phyloP scores from a whole-genome alignment of 2,113 vertebrate species.

The Pygoscelis adeliae region DNA sequence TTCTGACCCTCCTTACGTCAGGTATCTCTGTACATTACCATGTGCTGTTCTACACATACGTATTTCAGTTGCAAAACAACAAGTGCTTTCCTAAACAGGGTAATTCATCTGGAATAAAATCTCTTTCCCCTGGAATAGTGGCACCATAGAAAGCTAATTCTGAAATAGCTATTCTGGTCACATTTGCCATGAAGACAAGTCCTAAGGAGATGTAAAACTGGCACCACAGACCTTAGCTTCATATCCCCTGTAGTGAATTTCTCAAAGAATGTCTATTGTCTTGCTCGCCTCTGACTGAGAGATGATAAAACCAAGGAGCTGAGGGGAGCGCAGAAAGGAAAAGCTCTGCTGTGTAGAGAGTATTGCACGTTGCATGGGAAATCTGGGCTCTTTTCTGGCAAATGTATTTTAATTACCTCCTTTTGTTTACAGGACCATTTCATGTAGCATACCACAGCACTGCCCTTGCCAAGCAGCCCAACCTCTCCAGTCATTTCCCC shows the following conservation, averaged over 20 bases:
- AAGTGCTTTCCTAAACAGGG: neutral
- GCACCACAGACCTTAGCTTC: conserved; percentile 21
- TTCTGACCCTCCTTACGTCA: neutral
- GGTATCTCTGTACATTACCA: neutral
- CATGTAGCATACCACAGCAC: neutral
- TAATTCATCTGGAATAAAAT: conserved; percentile 19
- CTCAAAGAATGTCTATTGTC: conserved; percentile 58
- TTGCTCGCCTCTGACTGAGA: conserved; percentile 50
- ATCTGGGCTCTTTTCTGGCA: conserved; percentile 33
- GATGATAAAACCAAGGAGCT: conserved; percentile 52
- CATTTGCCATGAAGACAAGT: conserved; percentile 42
- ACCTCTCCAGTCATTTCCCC: neutral
- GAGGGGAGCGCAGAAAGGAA: conserved; percentile 13
- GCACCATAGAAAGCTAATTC: conserved; percentile 25
- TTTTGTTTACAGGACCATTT: neutral
- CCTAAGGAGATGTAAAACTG: conserved; percentile 51
- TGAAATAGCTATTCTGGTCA: conserved; percentile 59
- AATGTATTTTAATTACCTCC: conserved; percentile 24
- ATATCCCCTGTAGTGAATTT: conserved; percentile 34
- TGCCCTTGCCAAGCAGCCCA: neutral
- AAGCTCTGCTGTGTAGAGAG: conserved; percentile 6
- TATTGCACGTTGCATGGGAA: neutral
- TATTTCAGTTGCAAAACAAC: neutral
- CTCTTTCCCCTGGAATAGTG: neutral
- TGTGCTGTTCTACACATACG: rapidly evolving